A percentile compares a stretch with the other conserved stretches of the same genome.
These are phyloP conservation scores for Agrochola circellaris DNA, from an alignment of 2,888 invertebrate genomes.

Conservation along the genomic window DNA sequence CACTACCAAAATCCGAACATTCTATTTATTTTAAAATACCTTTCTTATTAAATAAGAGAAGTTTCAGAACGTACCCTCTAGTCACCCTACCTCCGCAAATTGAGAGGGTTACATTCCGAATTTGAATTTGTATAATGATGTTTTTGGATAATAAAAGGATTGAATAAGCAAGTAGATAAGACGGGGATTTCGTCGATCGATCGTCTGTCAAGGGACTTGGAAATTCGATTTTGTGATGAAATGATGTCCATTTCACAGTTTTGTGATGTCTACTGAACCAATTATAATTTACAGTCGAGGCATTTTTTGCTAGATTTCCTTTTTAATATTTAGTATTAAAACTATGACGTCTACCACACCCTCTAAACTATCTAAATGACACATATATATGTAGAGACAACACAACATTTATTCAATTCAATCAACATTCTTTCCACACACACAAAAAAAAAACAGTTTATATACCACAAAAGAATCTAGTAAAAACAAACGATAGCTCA, in stretches of 20 bases:
- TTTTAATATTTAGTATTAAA: background rate
- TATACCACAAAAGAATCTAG: constrained; percentile 38
- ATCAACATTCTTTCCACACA: background rate
- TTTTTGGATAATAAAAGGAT: constrained; percentile 75
- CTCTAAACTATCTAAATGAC: background rate
- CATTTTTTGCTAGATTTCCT: no score
- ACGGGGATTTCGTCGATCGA: constrained; percentile 65
- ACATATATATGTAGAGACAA: background rate
- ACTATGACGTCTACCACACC: no score
- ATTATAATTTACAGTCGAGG: background rate
- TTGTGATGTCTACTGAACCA: background rate
- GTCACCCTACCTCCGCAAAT: constrained; percentile 63
- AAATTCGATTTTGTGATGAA: constrained; percentile 54
- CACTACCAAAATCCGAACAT: constrained; percentile 36
- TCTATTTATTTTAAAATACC: constrained; percentile 60
- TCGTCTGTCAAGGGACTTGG: constrained; percentile 47
- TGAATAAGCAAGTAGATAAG: constrained; percentile 70
- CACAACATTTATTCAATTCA: constrained; percentile 11
- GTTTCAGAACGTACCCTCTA: constrained; percentile 57
- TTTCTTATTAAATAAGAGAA: constrained; percentile 61
- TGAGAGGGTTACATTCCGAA: constrained; percentile 68
- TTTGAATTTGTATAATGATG: constrained; percentile 75
- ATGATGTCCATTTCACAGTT: constrained; percentile 47
- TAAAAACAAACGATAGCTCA: constrained; percentile 50
- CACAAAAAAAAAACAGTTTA: constrained; percentile 15